Evolutionary conservation across 2,113 vertebrate genomes (phyloP), one percentile per base, ranked within the genome.

Genomic region (Tachycineta bicolor): DNA sequence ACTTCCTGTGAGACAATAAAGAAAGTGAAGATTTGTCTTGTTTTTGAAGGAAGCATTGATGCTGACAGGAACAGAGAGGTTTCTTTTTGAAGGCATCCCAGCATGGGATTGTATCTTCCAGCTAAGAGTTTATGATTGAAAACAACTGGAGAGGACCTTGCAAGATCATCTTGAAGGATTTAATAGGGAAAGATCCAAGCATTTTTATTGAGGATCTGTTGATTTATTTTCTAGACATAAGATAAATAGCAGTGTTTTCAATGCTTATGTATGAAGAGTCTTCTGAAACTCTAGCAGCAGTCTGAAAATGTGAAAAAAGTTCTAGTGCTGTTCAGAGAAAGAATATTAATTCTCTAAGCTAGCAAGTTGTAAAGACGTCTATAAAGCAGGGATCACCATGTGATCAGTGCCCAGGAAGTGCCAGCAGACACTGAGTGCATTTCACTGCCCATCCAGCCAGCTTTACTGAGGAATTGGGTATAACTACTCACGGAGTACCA

Each of bases 131-230:
- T 75, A 46, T 74, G 73, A 93, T 43, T 91, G 83, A 89, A 95
- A 94, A 87, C 64, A 91, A 78, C 52, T 82, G 87, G 60, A 93
- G 52, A 81, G 43, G 39, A 87, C 77, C 68, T 96, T 83, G 52
- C 68, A 77, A 94, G 89, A 89, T 94, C 80, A 65, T 81, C 55
- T 59, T 83, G 50, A 50, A 77, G 52, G 71, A 41, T 69, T 88
- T 83, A 88, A 69, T 25, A 76, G 59, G 34, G n/a, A 19, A 94
- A 90, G 75, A 86, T 88, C 59, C 34, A 86, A 89, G 47, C 11
- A 43, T 88, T 94, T 88, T 5, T 83, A 62, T 53, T 20, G 55
- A 87, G 64, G 22, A 76, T 78, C 46, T 80, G 37, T 91, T 95
- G 60, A 50, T 84, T 81, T 15, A 13, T 84, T 84, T 89, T 91